A percentile compares a stretch with the other conserved stretches of the same genome.
phyloP scores from a whole-genome alignment of 2,888 invertebrate species.

The Cerceris ruficornis region DNA sequence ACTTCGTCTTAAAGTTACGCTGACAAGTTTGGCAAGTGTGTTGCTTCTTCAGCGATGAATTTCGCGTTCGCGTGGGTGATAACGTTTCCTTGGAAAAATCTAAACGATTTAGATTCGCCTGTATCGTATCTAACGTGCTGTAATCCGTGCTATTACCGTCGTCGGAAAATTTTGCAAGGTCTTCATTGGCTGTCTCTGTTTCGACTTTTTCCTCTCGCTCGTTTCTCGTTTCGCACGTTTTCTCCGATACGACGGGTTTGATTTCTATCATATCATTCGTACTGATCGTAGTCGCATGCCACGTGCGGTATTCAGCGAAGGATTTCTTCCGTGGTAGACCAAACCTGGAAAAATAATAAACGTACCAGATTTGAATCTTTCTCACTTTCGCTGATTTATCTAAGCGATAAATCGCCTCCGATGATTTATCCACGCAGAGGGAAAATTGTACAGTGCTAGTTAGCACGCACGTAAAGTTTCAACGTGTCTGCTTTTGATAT shows the following conservation, averaged over 20 bases:
- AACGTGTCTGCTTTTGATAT: conserved; percentile 82
- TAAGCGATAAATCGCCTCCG: neutral
- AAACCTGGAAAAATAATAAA: conserved; percentile 74
- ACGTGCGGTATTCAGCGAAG: conserved; percentile 42
- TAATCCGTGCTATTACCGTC: conserved; percentile 4
- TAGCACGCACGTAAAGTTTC: conserved; percentile 60
- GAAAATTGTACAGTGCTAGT: conserved; percentile 18
- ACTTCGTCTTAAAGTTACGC: conserved; percentile 51
- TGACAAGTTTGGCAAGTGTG: conserved; percentile 53
- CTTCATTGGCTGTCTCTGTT: neutral
- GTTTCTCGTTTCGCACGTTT: neutral
- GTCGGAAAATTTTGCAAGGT: conserved; percentile 5
- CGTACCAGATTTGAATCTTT: conserved; percentile 51
- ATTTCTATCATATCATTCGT: conserved; percentile 27
- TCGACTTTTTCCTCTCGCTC: neutral
- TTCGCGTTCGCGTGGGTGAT: neutral
- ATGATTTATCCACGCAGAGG: conserved; percentile 27
- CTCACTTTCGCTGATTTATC: neutral
- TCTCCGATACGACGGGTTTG: conserved; percentile 14
- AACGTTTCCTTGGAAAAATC: neutral
- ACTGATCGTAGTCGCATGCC: conserved; percentile 34
- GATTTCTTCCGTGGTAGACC: conserved; percentile 56
- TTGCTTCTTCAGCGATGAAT: conserved; percentile 1
- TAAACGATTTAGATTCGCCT: neutral
- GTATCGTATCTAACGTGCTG: neutral